Evolutionary conservation across 2,888 invertebrate species (phyloP).

Genomic region (Lasioglossum leucozonium): DNA sequence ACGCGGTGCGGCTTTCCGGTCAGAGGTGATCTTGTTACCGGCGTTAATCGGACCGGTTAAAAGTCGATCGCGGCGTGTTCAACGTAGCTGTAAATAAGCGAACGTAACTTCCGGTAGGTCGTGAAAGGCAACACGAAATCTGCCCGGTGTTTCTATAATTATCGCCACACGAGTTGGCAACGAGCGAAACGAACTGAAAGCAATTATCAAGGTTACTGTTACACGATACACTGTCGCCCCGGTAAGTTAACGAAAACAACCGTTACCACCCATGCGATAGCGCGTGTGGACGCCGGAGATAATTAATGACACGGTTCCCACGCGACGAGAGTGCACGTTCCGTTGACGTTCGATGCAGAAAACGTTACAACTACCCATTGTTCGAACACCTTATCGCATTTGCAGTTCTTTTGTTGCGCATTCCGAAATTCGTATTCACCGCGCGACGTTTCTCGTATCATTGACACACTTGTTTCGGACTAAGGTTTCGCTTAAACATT

Average conservation of each 20-base stretch:
- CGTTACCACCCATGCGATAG: constrained; percentile 44
- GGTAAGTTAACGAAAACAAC: constrained; percentile 31
- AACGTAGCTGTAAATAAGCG: constrained; percentile 10
- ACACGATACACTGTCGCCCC: constrained; percentile 35
- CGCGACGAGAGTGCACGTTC: not conserved
- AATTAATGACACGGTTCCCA: constrained; percentile 28
- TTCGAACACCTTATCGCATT: not conserved
- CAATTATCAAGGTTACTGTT: constrained; percentile 62
- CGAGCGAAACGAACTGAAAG: constrained; percentile 34
- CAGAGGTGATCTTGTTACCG: constrained; percentile 44
- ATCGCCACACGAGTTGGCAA: constrained; percentile 46
- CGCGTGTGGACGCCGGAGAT: constrained; percentile 15
- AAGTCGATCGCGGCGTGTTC: constrained; percentile 28
- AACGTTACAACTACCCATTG: not conserved
- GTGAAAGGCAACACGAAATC: constrained; percentile 37
- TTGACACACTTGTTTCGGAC: not conserved
- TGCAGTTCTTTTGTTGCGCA: not conserved
- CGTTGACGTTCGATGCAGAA: constrained; percentile 9
- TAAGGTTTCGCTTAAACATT: not conserved
- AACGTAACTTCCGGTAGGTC: constrained; percentile 37
- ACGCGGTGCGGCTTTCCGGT: constrained; percentile 23
- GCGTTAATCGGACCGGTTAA: constrained; percentile 49
- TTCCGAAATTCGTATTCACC: not conserved
- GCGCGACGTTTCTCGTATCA: not conserved
- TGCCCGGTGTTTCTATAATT: constrained; percentile 50